Evolutionary conservation across 2,888 invertebrate species (phyloP).

Genomic region (Lathronympha strigana): DNA sequence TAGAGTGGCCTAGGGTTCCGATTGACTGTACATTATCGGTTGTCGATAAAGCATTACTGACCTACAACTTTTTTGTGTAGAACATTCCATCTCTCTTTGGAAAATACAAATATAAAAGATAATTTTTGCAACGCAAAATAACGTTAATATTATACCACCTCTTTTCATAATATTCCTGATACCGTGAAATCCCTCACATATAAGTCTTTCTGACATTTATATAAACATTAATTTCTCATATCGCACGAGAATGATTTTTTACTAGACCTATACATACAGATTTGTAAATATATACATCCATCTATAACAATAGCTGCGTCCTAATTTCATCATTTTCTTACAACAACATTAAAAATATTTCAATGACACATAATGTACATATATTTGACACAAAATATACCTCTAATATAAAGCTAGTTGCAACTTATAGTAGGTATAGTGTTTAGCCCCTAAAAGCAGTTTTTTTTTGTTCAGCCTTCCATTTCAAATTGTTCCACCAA

Average conservation of each 20-base stretch:
- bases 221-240: not conserved
- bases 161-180: not conserved
- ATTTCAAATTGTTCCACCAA: not conserved
- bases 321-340: not conserved
- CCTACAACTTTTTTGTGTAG: too few species aligned
- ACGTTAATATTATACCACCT: not conserved
- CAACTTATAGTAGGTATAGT: not conserved
- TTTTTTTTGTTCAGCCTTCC: not conserved
- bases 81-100: too few species aligned
- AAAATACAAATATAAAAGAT: too few species aligned
- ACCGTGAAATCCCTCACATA: not conserved
- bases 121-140: too few species aligned
- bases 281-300: not conserved
- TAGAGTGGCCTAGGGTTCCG: too few species aligned
- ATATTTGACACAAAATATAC: not conserved
- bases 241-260: not conserved
- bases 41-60: too few species aligned
- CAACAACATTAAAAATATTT: not conserved
- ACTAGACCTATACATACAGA: not conserved
- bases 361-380: constrained; percentile 25
- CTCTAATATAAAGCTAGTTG: constrained; percentile 2
- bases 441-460: constrained; percentile 4
- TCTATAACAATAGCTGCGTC: not conserved
- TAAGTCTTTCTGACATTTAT: not conserved
- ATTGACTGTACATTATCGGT: too few species aligned